These are phyloP conservation scores for Acipenser transmontanus DNA, from an alignment of 2,797 vertebrate species.

Conservation along the genomic window DNA sequence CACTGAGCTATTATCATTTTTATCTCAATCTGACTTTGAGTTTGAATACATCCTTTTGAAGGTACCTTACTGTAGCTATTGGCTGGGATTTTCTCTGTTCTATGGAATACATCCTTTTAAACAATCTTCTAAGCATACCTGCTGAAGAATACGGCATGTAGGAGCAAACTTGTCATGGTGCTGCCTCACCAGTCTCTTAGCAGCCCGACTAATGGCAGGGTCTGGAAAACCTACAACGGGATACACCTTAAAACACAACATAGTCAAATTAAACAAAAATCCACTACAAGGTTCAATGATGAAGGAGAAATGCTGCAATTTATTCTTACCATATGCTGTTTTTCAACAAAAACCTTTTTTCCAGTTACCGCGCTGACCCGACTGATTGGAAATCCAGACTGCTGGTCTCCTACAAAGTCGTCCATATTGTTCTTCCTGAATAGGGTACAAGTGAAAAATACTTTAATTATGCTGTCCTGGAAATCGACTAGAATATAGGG, in stretches of 20 bases:
- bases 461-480: not conserved
- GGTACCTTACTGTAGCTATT: too few relatives aligned
- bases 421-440: conserved; percentile 8
- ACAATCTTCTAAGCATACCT: conserved; percentile 44
- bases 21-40: too few relatives aligned
- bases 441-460: not conserved
- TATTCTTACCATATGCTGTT: conserved; percentile 23
- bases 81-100: too few relatives aligned
- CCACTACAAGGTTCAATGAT: not conserved
- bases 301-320: not conserved
- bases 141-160: conserved; percentile 59
- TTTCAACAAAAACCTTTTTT: conserved; percentile 18
- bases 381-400: not conserved
- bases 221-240: conserved; percentile 64
- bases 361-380: conserved; percentile 15
- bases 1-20: too few relatives aligned
- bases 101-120: too few relatives aligned
- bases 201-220: conserved; percentile 43
- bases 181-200: conserved; percentile 56
- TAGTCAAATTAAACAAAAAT: conserved; percentile 7
- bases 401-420: conserved; percentile 11
- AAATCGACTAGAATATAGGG: too few relatives aligned
- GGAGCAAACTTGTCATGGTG: conserved; percentile 52
- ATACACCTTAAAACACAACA: conserved; percentile 48
- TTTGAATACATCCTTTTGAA: too few relatives aligned